Base-by-base conservation (phyloP, 2,888 invertebrate species). In the Colostygia pectinataria region DNA sequence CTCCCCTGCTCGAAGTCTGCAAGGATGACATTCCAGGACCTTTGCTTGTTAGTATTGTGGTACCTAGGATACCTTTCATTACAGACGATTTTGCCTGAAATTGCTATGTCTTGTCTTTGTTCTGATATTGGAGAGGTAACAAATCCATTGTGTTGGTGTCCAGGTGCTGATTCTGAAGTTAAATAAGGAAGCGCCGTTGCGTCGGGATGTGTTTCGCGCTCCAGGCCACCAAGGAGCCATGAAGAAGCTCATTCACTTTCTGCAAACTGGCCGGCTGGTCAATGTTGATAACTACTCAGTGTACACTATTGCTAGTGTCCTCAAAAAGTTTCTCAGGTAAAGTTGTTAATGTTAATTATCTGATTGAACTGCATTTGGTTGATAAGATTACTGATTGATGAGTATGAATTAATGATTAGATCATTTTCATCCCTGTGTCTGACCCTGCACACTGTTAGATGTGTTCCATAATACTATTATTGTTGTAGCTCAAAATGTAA, bases 301-400 rank as follows among this genome's bases (percentile, higher is more conserved):
- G 55, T 98, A 99, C 86, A 99, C 99, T 15, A 98, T 99, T 72
- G 99, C 99, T 49, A 98, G 98, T 84, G 99, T 99, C 53, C 92
- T 99, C 57, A 99, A 99, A 91, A 99, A 98, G 90, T 99, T 99
- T 90, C 92, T 99, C 46, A 93, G 91, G 91, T 90, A 63, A 70
- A 65, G 10, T 20, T 32, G 12, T 13, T 31, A 8, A 7, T n/a
- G n/a, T 25, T 14, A 7, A 6, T 29, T 13, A 13, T 20, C 20
- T 6, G 4, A 20, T 20, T 5, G 5, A 4, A 5, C n/a, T n/a
- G n/a, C n/a, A n/a, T n/a, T n/a, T n/a, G n/a, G n/a, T n/a, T n/a
- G n/a, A n/a, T n/a, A n/a, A n/a, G n/a, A n/a, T n/a, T n/a, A n/a
- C n/a, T n/a, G n/a, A n/a, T n/a, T n/a, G n/a, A n/a, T n/a, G n/a